Percentiles rank a stretch among this genome's conserved stretches.
These are phyloP conservation scores for Rhysida immarginata DNA, from an alignment of 1,140 invertebrate genomes.

Conservation along the genomic window DNA sequence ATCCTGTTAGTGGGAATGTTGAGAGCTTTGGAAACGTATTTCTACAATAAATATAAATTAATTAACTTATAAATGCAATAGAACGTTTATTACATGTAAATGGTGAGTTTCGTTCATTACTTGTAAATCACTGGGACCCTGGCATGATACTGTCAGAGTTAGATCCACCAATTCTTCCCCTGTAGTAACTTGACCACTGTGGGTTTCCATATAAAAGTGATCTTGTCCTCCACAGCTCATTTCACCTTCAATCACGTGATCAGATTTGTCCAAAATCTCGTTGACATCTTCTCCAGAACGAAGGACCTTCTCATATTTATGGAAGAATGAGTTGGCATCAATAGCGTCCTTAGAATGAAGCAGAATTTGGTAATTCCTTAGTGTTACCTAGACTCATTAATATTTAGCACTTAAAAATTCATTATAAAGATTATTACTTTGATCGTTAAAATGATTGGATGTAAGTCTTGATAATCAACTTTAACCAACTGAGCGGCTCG, in stretches of 20 bases:
- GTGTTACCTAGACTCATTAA: background rate
- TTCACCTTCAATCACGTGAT: background rate
- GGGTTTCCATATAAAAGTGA: background rate
- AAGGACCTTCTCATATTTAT: background rate
- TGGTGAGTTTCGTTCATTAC: slow-evolving; percentile 21
- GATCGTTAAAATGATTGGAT: slow-evolving; percentile 63
- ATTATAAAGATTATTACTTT: slow-evolving; percentile 41
- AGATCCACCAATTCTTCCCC: slow-evolving; percentile 49
- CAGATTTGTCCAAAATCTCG: slow-evolving; percentile 37
- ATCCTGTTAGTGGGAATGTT: slow-evolving; percentile 61
- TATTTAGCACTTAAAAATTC: background rate
- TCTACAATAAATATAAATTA: slow-evolving; percentile 37
- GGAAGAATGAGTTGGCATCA: slow-evolving; percentile 12
- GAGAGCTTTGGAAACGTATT: slow-evolving; percentile 51
- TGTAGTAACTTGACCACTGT: background rate
- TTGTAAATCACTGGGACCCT: slow-evolving; percentile 59
- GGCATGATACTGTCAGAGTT: slow-evolving; percentile 65
- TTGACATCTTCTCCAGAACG: slow-evolving; percentile 46
- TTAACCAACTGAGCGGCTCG: slow-evolving; percentile 54
- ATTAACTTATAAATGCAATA: background rate
- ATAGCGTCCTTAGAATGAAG: slow-evolving; percentile 16
- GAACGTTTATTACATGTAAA: background rate
- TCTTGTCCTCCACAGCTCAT: background rate
- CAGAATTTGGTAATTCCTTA: background rate
- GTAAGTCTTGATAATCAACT: slow-evolving; percentile 54